Base-by-base conservation (phyloP, 2,113 vertebrate species). In the Microtus oregoni region DNA sequence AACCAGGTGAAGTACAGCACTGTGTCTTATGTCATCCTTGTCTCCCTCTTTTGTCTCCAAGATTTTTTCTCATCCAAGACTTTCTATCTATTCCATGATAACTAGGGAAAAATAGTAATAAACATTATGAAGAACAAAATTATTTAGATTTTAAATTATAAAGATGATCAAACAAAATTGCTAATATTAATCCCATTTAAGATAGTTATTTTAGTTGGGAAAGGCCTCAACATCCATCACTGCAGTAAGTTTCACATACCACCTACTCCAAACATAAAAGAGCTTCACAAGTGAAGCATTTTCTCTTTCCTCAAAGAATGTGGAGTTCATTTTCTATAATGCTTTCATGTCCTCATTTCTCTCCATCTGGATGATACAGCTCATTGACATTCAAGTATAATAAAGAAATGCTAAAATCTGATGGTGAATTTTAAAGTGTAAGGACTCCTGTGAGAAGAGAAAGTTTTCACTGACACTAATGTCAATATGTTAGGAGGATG, bases 91-190 rank as follows among this genome's bases (percentile, higher is more conserved):
- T 47, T 0, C 7, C 26, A 75, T 50, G 19, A 38, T 85, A 89
- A 94, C 26, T 70, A 65, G 55, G 81, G n/a, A 79, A 15, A 35
- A 47, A n/a, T 63, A 50, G 73, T 35, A 78, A 63, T 78, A n/a
- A 47, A 17, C 50, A 20, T n/a, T 67, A 67, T 78, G 44, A 90
- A 90, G 89, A 78, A 20, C 41, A 67, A 55, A 81, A 61, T 94
- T 75, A 63, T 88, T 95, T 90, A 86, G 93, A 89, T 67, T 93
- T 96, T 94, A 92, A 92, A 89, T 8, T 90, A 92, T 73, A 96
- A 95, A 96, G 5, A 28, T 88, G 58, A 3, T 87, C 13, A 67
- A 94, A 94, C 17, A 77, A 96, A 95, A 90, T 77, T 52, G 65
- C 38, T 73, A 65, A 92, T 90, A 83, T 94, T 92, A 92, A 90